phyloP scores from a whole-genome alignment of 2,888 invertebrate genomes.

The Apocheima hispidaria region DNA sequence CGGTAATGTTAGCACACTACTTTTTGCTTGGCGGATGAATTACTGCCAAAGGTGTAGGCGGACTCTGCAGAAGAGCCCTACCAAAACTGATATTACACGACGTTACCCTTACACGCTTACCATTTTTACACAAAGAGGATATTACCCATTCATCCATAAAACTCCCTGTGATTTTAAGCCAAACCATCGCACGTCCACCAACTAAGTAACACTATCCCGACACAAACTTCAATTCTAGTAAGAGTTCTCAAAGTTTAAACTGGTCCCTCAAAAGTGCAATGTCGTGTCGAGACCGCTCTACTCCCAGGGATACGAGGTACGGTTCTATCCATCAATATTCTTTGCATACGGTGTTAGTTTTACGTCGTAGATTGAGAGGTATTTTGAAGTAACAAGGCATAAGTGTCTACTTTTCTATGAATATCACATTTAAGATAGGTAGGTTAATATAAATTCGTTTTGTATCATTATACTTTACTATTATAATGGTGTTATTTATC shows the following conservation, averaged over 20 bases:
- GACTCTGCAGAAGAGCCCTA: too few species aligned
- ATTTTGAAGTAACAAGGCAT: background rate
- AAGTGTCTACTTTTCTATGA: background rate
- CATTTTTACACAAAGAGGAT: background rate
- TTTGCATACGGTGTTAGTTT: constrained; percentile 70
- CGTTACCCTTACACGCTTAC: too few species aligned
- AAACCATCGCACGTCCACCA: constrained; percentile 27
- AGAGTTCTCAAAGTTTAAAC: constrained; percentile 68
- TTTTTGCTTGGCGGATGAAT: too few species aligned
- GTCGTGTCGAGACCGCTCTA: constrained; percentile 80
- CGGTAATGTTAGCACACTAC: too few species aligned
- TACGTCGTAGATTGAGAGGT: background rate
- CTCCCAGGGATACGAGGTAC: constrained; percentile 78
- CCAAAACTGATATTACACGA: too few species aligned
- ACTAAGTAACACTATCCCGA: constrained; percentile 29
- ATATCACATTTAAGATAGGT: too few species aligned
- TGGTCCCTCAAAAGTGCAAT: constrained; percentile 81
- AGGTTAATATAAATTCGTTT: too few species aligned
- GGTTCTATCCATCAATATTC: constrained; percentile 84
- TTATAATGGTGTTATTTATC: too few species aligned
- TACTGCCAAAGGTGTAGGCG: too few species aligned
- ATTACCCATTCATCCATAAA: background rate
- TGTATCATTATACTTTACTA: too few species aligned
- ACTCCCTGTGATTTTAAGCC: constrained; percentile 9
- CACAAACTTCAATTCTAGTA: constrained; percentile 45